Evolutionary conservation across 1,140 invertebrate species (phyloP), one percentile per base, ranked within the genome.

Genomic region (Bombus polaris): DNA sequence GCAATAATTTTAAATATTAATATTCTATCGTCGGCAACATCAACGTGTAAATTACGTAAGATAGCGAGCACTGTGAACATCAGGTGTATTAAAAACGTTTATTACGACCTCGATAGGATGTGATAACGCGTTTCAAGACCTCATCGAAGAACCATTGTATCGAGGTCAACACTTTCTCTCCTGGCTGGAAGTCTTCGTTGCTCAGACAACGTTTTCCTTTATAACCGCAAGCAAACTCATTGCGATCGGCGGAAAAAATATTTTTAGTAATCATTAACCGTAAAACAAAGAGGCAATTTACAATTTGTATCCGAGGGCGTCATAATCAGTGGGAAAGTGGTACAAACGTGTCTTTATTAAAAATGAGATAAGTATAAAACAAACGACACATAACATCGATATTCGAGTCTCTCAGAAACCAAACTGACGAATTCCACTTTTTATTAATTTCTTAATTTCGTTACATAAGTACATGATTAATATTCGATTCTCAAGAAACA

Each of bases 91-190:
- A 89, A 74, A 82, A 89, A 88, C 74, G 39, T 32, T 57, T 65
- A 85, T 76, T 79, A 77, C 81, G 88, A 91, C 92, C 91, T 88
- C 90, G 87, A 91, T 92, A 82, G 70, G 57, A 76, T 70, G 71
- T 81, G 84, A 92, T 89, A 89, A 88, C 62, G 65, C 62, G 53
- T 80, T 87, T 87, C 62, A 74, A 87, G 86, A 88, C 72, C 81
- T 89, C 81, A 85, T 90, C 88, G 81, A 89, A 81, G 65, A 73
- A 32, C 44, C 88, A 83, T 90, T 85, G 35, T 86, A 91, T 92
- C 77, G 85, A 89, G 90, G 88, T 91, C 92, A 83, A 91, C 89
- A 93, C 90, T 91, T 90, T 91, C 88, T 89, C 70, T 81, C 71
- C 71, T 72, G 32, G 37, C 28, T 59, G 28, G 6, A 73, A 59